Evolutionary conservation across 2,113 vertebrate species (phyloP), one percentile per base, ranked within the genome.

Genomic region (Pelecanus crispus): DNA sequence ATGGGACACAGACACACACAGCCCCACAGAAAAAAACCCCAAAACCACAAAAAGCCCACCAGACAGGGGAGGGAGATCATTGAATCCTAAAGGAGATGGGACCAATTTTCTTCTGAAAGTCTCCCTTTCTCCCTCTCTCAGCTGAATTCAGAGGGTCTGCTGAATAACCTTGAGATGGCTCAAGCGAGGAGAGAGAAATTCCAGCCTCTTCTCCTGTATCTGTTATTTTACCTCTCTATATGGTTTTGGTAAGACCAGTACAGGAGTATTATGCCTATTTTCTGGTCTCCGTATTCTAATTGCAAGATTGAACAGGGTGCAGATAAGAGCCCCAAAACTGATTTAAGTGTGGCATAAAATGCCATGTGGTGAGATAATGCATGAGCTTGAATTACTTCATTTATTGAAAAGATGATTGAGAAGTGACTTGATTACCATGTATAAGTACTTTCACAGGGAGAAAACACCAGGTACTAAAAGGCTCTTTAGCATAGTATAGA

Each of bases 331-430:
- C 13, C 12, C 17, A 12, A 44, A 40, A 63, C 25, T 91, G 42
- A 49, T 83, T 86, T 45, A 50, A 83, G 34, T 34, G 20, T 21
- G 42, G 34, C 15, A 3, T 75, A 78, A 78, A 90, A 81, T 91
- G 67, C 53, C 31, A 59, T 88, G 17, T 38, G 80, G 53, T 86
- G 79, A 83, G 56, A 56, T 82, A 90, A 70, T 83, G 18, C 74
- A 25, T 31, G 71, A 90, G 20, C n/a, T 81, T 93, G 28, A 73
- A 45, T 80, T 80, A 29, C 25, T 73, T 85, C 28, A 11, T 80
- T 92, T 93, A 70, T 84, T 93, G 55, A 58, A 90, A 83, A 88
- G n/a, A 13, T 38, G n/a, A 42, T 77, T 73, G 79, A 88, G 29
- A 88, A 80, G 50, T 56, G 89, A 55, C 26, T 83, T 80, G 50